Evolutionary conservation across 2,888 invertebrate species (phyloP).

Genomic region (Auanema freiburgensis): DNA sequence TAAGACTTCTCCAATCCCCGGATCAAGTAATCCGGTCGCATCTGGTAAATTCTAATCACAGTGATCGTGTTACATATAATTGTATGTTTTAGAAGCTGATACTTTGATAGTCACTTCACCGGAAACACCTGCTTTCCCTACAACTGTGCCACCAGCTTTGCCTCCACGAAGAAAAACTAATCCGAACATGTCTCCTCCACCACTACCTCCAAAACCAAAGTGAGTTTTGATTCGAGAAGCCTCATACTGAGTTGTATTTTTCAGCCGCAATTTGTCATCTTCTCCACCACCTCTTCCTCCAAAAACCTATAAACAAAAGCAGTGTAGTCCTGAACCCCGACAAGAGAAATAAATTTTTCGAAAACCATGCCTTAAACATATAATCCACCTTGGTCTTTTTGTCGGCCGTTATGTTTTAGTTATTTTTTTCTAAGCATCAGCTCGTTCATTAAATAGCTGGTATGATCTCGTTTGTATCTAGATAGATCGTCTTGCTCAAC

Average conservation of each 20-base stretch:
- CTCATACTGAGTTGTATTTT: not conserved
- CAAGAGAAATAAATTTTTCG: no score
- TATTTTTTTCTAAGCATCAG: no score
- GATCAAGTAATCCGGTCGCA: not conserved
- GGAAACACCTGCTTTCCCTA: slow-evolving; percentile 22
- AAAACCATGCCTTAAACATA: no score
- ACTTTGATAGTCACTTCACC: not conserved
- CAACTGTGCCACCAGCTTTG: slow-evolving; percentile 41
- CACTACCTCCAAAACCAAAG: slow-evolving; percentile 36
- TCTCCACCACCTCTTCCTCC: slow-evolving; percentile 40
- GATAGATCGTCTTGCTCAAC: no score
- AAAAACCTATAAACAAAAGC: slow-evolving; percentile 26
- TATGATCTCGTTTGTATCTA: no score
- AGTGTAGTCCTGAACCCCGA: not conserved
- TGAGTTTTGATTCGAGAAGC: not conserved
- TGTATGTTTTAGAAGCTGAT: not conserved
- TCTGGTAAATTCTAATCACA: not conserved
- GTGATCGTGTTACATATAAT: not conserved
- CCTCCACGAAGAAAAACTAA: slow-evolving; percentile 42
- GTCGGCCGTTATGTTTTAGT: no score
- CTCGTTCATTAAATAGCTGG: no score
- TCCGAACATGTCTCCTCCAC: slow-evolving; percentile 26
- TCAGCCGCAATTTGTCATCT: not conserved
- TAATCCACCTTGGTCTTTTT: no score
- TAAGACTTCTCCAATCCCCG: not conserved